Conservation (phyloP, 2,888 invertebrate species). For the Chydorus sphaericus region DNA sequence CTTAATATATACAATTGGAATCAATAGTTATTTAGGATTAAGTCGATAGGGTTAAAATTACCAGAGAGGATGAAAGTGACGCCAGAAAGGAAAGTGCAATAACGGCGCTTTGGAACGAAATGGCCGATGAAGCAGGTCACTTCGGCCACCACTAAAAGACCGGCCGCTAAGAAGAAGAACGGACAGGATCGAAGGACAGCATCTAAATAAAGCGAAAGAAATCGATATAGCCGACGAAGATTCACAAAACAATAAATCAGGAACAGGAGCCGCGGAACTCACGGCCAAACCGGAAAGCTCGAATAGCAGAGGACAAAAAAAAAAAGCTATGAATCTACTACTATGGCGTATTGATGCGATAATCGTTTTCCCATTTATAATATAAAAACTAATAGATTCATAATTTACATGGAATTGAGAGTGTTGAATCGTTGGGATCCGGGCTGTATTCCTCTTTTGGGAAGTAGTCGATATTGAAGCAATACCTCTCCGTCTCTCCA, state of each 20-base stretch:
- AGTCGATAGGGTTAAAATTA: constrained; percentile 28
- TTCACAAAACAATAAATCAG: no score
- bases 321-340: no score
- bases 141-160: constrained; percentile 60
- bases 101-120: constrained; percentile 51
- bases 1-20: constrained; percentile 36
- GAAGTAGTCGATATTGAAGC: constrained; percentile 75
- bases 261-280: no score
- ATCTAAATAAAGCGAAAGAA: constrained; percentile 41
- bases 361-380: not conserved
- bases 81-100: constrained; percentile 72
- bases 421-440: constrained; percentile 77
- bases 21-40: constrained; percentile 20
- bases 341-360: no score
- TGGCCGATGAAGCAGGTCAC: constrained; percentile 67
- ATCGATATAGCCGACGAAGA: no score
- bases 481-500: constrained; percentile 51
- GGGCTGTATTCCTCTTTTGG: constrained; percentile 71
- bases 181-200: constrained; percentile 72
- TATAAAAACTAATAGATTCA: not conserved
- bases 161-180: constrained; percentile 61
- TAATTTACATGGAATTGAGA: constrained; percentile 84
- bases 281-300: no score
- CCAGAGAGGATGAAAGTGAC: constrained; percentile 80
- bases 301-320: no score